Conservation (phyloP, 1,140 invertebrate species). For the Hesperophylax magnus region DNA sequence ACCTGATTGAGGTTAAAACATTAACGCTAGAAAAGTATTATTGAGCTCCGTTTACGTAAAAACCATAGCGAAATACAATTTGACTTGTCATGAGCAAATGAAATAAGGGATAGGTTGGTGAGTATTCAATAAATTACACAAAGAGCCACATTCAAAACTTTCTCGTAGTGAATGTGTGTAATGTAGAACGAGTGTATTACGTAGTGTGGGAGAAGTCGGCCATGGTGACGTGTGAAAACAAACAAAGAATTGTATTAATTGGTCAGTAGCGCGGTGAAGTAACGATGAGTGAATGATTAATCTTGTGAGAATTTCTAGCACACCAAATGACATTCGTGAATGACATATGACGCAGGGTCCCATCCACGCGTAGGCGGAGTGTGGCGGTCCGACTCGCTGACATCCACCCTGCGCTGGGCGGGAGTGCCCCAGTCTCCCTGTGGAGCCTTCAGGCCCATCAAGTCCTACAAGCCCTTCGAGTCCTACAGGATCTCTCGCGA, state of each 20-base stretch:
- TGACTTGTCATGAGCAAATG: too few relatives aligned
- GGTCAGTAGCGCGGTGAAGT: background rate
- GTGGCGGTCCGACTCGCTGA: constrained; percentile 28
- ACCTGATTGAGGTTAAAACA: too few relatives aligned
- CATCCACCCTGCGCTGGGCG: constrained; percentile 10
- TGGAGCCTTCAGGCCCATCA: constrained; percentile 45
- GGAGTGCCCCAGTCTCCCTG: constrained; percentile 3
- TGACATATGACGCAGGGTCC: constrained; percentile 32
- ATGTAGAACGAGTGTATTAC: too few relatives aligned
- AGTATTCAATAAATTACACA: too few relatives aligned
- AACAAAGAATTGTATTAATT: background rate
- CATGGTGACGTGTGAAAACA: too few relatives aligned
- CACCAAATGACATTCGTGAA: constrained; percentile 21
- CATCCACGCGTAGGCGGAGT: constrained; percentile 13
- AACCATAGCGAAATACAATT: too few relatives aligned
- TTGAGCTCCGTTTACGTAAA: too few relatives aligned
- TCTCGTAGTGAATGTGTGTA: too few relatives aligned
- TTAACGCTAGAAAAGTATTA: too few relatives aligned
- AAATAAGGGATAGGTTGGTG: too few relatives aligned
- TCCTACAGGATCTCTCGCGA: constrained; percentile 33
- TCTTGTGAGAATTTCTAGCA: constrained; percentile 30
- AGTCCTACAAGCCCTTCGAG: constrained; percentile 54
- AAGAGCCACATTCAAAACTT: too few relatives aligned
- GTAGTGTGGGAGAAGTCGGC: too few relatives aligned
- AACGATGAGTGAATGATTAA: constrained; percentile 20